These are phyloP conservation scores for Umimayanthus kanabou DNA, from an alignment of 92 coral and sea anemone species.

Conservation along the genomic window DNA sequence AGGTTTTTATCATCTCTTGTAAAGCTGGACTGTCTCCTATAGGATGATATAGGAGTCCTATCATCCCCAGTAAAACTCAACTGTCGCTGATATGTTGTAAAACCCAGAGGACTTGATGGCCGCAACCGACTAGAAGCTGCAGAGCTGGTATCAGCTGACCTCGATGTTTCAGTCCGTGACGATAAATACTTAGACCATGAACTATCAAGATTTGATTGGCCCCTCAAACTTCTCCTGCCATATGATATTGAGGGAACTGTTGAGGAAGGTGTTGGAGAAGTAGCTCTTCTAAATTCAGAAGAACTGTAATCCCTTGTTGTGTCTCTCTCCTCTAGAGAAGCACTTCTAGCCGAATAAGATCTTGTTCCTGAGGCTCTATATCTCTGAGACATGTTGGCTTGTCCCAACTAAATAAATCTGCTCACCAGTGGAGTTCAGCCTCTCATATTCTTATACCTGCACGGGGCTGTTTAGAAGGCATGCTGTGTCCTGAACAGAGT, in stretches of 20 bases:
- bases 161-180: neutral
- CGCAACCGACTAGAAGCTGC: conserved; percentile 1
- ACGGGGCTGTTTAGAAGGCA: neutral
- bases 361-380: conserved; percentile 33
- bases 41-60: conserved; percentile 15
- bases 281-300: conserved; percentile 16
- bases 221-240: conserved; percentile 21
- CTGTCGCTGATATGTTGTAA: conserved; percentile 25
- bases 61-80: conserved; percentile 36
- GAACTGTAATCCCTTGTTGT: conserved; percentile 24
- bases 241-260: neutral
- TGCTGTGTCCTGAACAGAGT: conserved; percentile 6
- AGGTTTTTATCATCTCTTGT: conserved; percentile 22
- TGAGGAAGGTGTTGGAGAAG: conserved; percentile 8
- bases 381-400: conserved; percentile 33
- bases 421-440: neutral
- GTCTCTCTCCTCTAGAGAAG: conserved; percentile 12
- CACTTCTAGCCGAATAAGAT: conserved; percentile 7
- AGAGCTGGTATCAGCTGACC: conserved; percentile 18
- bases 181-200: conserved; percentile 14
- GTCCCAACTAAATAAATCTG: neutral
- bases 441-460: neutral
- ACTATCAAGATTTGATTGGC: conserved; percentile 20
- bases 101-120: conserved; percentile 24
- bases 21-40: conserved; percentile 30